Conservation (phyloP, 2,113 vertebrate genomes). For the Pomatorhinus ruficollis region DNA sequence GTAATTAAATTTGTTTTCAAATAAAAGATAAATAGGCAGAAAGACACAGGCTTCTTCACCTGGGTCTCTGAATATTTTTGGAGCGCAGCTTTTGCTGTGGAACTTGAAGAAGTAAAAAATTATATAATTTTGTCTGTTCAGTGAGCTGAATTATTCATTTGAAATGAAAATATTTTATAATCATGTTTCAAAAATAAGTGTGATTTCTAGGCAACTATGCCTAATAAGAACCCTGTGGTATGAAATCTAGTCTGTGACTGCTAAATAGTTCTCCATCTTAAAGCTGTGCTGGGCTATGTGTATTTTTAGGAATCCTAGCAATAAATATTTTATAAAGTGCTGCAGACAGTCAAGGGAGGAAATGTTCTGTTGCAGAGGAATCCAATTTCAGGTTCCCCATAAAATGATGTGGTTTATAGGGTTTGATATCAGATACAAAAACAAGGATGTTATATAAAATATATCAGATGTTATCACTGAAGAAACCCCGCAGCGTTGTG, state of each 20-base stretch:
- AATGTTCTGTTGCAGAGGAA: slow-evolving; percentile 47
- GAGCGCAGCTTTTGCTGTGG: background rate
- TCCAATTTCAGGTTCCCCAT: slow-evolving; percentile 32
- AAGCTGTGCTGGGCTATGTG: slow-evolving; percentile 18
- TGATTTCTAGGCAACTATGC: slow-evolving; percentile 49
- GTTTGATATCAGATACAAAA: slow-evolving; percentile 46
- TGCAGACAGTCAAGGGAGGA: slow-evolving; percentile 28
- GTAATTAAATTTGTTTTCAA: background rate
- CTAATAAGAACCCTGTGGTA: slow-evolving; percentile 48
- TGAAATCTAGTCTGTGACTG: slow-evolving; percentile 32
- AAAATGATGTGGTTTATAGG: slow-evolving; percentile 40
- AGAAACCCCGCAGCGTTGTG: background rate
- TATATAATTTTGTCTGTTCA: slow-evolving; percentile 8
- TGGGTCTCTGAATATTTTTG: background rate
- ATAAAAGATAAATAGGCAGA: background rate
- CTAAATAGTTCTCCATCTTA: slow-evolving; percentile 51
- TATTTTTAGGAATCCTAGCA: slow-evolving; percentile 64
- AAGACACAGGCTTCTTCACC: background rate
- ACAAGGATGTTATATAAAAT: slow-evolving; percentile 42
- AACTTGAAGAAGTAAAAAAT: slow-evolving; percentile 34
- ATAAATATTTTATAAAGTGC: slow-evolving; percentile 67
- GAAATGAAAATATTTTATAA: slow-evolving; percentile 66
- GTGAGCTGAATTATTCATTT: slow-evolving; percentile 64
- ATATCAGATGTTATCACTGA: slow-evolving; percentile 38
- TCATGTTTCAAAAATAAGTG: slow-evolving; percentile 47